Conservation (phyloP, 2,797 vertebrate genomes). For the Emydoidea blandingii region DNA sequence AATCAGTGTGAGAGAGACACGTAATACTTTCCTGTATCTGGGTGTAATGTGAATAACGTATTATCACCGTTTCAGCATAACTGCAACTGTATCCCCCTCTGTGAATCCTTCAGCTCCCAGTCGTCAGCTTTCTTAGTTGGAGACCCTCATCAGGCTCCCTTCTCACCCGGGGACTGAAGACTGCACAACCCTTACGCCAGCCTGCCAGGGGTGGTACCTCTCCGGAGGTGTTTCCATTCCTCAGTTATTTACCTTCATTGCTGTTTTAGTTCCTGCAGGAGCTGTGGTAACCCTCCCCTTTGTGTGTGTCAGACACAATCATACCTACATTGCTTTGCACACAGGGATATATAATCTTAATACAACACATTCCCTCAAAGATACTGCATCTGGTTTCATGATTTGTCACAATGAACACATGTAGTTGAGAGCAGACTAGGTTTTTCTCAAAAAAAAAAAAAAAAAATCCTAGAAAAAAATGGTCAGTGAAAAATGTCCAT, state of each 20-base stretch:
- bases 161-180: too few species aligned
- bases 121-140: too few species aligned
- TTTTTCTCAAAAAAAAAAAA: neutral
- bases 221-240: too few species aligned
- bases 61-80: too few species aligned
- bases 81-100: too few species aligned
- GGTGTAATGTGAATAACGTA: too few species aligned
- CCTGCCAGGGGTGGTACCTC: too few species aligned
- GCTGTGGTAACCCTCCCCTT: neutral
- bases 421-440: too few species aligned
- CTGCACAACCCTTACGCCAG: too few species aligned
- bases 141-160: too few species aligned
- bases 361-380: neutral
- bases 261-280: neutral
- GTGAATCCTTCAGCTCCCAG: too few species aligned
- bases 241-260: neutral
- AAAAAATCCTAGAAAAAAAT: neutral
- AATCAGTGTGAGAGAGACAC: neutral
- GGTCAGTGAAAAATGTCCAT: too few species aligned
- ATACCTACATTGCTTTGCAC: neutral
- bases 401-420: neutral
- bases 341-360: neutral
- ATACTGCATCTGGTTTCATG: neutral
- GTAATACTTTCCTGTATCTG: neutral
- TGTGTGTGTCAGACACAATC: neutral